A percentile compares a stretch with the other conserved stretches of the same genome.
phyloP scores from a whole-genome alignment of 2,113 vertebrate genomes.

The Saguinus midas region DNA sequence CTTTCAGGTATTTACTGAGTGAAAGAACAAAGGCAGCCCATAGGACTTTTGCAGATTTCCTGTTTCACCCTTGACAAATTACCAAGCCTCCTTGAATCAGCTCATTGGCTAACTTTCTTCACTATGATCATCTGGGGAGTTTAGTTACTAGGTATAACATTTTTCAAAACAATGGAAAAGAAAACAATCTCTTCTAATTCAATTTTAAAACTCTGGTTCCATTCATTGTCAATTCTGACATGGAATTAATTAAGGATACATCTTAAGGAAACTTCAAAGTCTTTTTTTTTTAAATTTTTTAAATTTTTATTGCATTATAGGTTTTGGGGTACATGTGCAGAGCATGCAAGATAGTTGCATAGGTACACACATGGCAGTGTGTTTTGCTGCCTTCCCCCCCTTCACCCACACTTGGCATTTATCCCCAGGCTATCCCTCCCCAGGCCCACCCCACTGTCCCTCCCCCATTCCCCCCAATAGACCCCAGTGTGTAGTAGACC shows the following conservation, averaged over 20 bases:
- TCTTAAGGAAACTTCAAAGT: background rate
- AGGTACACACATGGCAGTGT: no score
- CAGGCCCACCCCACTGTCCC: no score
- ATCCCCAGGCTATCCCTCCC: no score
- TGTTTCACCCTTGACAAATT: background rate
- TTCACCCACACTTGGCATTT: no score
- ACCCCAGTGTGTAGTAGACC: no score
- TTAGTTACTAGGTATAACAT: background rate
- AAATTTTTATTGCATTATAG: no score
- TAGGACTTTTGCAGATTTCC: background rate
- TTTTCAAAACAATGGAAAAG: background rate
- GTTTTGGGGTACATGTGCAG: no score
- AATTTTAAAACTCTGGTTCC: background rate
- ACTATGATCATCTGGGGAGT: background rate
- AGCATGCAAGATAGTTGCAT: no score
- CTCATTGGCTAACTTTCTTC: background rate
- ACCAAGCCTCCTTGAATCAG: background rate
- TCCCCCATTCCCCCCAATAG: no score
- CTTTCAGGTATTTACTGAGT: background rate
- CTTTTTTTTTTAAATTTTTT: no score
- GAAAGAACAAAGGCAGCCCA: background rate
- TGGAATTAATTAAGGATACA: background rate
- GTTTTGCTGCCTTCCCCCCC: no score
- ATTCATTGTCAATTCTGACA: background rate
- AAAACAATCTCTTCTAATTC: background rate